Evolutionary conservation across 2,888 invertebrate genomes (phyloP).

Genomic region (Eupsilia transversa): DNA sequence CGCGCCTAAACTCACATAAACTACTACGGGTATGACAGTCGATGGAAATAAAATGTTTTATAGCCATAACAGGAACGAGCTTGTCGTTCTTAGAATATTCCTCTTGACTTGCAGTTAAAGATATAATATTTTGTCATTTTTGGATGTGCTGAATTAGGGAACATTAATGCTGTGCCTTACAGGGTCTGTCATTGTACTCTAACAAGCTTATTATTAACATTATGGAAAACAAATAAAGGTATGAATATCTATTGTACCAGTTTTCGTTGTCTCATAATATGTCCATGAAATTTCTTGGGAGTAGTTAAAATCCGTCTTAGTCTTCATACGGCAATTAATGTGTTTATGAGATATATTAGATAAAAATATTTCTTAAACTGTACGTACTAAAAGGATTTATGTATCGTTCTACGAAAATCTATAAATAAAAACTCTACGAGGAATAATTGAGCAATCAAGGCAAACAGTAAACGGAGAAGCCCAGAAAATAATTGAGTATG

Average conservation of each 20-base stretch:
- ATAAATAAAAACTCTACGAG: neutral
- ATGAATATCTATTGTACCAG: no score
- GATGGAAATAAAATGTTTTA: slow-evolving; percentile 70
- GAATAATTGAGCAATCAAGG: slow-evolving; percentile 1
- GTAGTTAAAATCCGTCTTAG: no score
- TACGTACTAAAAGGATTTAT: neutral
- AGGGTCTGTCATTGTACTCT: no score
- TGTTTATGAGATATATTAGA: no score
- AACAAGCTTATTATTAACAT: no score
- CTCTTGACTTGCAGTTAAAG: slow-evolving; percentile 49
- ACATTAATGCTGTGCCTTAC: no score
- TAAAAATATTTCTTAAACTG: neutral
- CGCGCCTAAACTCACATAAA: slow-evolving; percentile 66
- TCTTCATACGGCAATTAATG: no score
- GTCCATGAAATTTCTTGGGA: no score
- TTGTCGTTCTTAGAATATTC: slow-evolving; percentile 62
- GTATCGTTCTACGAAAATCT: neutral
- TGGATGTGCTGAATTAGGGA: slow-evolving; percentile 1
- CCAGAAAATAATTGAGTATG: slow-evolving; percentile 19
- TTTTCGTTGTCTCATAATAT: no score
- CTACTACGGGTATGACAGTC: slow-evolving; percentile 63
- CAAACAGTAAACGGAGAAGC: neutral
- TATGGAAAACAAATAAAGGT: no score
- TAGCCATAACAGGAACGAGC: slow-evolving; percentile 61
- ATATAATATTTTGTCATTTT: slow-evolving; percentile 44